Evolutionary conservation across 2,113 vertebrate species (phyloP).

Genomic region (Baryphthengus martii): DNA sequence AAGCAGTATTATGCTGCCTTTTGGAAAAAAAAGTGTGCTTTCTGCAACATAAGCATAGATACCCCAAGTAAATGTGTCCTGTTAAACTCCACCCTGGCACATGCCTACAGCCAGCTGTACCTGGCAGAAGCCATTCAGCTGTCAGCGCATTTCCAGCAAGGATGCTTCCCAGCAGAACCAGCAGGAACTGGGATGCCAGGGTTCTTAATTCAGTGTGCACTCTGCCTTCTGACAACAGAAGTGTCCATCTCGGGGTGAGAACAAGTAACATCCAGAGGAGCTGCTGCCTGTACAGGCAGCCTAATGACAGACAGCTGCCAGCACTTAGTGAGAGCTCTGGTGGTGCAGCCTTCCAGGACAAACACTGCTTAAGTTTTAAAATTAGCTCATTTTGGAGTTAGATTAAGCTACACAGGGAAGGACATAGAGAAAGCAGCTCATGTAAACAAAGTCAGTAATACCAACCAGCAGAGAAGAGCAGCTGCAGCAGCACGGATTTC

Average conservation of each 20-base stretch:
- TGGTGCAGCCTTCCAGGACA: background rate
- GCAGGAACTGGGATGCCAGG: background rate
- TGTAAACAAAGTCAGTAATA: background rate
- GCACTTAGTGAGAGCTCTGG: background rate
- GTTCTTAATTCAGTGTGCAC: background rate
- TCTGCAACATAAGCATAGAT: background rate
- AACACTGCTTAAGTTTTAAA: background rate
- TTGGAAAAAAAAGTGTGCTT: background rate
- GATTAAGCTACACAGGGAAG: background rate
- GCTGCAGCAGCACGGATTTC: background rate
- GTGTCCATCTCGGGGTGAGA: background rate
- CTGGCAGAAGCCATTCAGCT: background rate
- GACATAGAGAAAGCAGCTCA: background rate
- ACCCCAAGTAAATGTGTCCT: rapidly evolving
- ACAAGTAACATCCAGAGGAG: background rate
- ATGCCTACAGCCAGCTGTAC: background rate
- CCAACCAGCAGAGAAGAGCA: background rate
- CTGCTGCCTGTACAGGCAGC: background rate
- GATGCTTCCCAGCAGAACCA: background rate
- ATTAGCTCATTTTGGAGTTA: background rate
- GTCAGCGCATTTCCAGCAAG: background rate
- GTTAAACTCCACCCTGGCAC: background rate
- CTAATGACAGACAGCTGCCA: background rate
- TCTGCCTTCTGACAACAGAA: background rate
- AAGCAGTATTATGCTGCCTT: background rate